Conservation (phyloP, 64 coral and sea anemone species). For the Dendronephthya gigantea region DNA sequence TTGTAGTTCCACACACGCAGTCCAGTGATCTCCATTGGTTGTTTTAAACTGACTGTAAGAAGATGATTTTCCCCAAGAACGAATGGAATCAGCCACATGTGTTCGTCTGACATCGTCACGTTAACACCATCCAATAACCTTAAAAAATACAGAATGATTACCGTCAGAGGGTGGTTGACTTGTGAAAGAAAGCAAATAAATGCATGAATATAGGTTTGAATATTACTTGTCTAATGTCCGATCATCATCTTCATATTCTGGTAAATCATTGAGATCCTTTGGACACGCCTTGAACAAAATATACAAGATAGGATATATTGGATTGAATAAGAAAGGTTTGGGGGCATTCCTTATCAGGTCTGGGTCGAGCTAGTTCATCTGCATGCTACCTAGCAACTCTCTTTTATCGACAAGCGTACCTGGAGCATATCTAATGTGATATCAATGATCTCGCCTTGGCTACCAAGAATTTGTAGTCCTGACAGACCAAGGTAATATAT, state of each 20-base stretch:
- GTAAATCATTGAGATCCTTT: constrained; percentile 78
- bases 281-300: constrained; percentile 52
- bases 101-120: constrained; percentile 65
- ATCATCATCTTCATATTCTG: constrained; percentile 83
- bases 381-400: no score
- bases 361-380: no score
- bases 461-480: constrained; percentile 54
- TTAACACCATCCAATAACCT: constrained; percentile 75
- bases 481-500: constrained; percentile 74
- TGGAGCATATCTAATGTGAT: constrained; percentile 60
- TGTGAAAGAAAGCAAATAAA: no score
- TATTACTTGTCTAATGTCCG: constrained; percentile 93
- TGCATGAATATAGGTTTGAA: no score
- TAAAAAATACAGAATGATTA: not conserved
- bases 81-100: constrained; percentile 98
- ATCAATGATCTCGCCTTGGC: constrained; percentile 30
- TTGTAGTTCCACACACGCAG: constrained; percentile 86
- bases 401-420: constrained; percentile 16
- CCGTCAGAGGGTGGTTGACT: no score
- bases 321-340: not conserved
- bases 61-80: constrained; percentile 60
- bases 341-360: no score
- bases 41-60: constrained; percentile 63
- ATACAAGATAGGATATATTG: not conserved
- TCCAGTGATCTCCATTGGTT: constrained; percentile 37